Evolutionary conservation across 1,140 invertebrate genomes (phyloP), one percentile per base, ranked within the genome.

Genomic region (Mycetomoellerius zeteki): DNA sequence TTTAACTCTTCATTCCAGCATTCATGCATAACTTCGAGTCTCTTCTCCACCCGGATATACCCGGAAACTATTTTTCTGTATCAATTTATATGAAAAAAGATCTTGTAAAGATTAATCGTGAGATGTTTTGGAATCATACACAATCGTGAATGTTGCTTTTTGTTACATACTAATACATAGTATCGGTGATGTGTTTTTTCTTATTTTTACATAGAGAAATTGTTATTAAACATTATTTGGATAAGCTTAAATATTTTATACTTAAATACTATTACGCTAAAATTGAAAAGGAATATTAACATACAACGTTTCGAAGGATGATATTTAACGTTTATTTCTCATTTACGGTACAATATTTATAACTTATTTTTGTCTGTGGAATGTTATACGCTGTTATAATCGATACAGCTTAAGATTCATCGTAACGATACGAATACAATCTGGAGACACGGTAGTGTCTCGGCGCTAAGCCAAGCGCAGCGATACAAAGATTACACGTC

Each of bases 291-390:
- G 10, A 37, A 56, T 54, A 64, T 27, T 37, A 30, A 81, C 4
- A 81, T n/a, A 56, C 4, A 3, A 2, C 19, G 1, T 58, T 88
- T 93, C 84, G 65, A 91, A 93, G 93, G 93, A 93, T 93, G 92
- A 93, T 94, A 88, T 89, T 94, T 93, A 92, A 87, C 87, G 76
- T 94, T 93, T 94, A 93, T 94, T 94, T 88, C 76, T 91, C 88
- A 93, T 89, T 93, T 93, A 94, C 92, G 90, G 76, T 94, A 94
- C 91, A 94, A 94, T 94, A 94, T 93, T 93, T 93, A 94, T 94
- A 94, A 87, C 78, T 92, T 94, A 93, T 81, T 92, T 93, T 81
- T 92, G 88, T 91, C 88, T 86, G 58, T 86, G 58, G 91, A 91
- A 93, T 92, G 90, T 92, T 88, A 93, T 93, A 93, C 86, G 93